phyloP scores from a whole-genome alignment of 2,888 invertebrate species.

The Electrophaes corylata region DNA sequence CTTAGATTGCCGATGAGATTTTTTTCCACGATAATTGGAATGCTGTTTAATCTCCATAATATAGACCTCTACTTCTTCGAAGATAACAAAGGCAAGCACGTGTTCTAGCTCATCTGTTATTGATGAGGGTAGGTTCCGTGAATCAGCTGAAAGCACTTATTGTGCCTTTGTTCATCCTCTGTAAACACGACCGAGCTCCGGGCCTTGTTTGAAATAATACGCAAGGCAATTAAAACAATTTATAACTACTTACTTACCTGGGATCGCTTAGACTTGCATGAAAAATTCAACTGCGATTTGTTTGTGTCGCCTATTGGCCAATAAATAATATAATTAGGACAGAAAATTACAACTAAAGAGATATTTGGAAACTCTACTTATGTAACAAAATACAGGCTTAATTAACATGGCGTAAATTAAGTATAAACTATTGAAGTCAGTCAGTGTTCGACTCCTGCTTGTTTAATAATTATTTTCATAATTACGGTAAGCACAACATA shows the following conservation, averaged over 20 bases:
- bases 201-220: conserved; percentile 20
- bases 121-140: conserved; percentile 59
- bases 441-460: too few species aligned
- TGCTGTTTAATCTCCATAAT: conserved; percentile 19
- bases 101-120: conserved; percentile 60
- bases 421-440: too few species aligned
- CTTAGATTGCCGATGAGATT: neutral
- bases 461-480: too few species aligned
- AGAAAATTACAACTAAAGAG: too few species aligned
- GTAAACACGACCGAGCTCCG: conserved; percentile 54
- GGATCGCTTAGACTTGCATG: neutral
- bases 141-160: conserved; percentile 60
- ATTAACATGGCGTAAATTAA: too few species aligned
- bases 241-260: neutral
- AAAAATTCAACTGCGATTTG: neutral
- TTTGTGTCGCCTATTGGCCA: too few species aligned
- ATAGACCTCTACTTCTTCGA: conserved; percentile 15
- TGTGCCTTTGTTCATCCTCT: conserved; percentile 58
- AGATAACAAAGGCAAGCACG: conserved; percentile 37
- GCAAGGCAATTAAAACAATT: conserved; percentile 14
- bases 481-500: neutral
- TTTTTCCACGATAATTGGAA: neutral
- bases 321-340: too few species aligned
- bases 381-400: too few species aligned
- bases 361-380: too few species aligned